These are phyloP conservation scores for Lottia scabra DNA, from an alignment of 2,888 invertebrate genomes.

Conservation along the genomic window DNA sequence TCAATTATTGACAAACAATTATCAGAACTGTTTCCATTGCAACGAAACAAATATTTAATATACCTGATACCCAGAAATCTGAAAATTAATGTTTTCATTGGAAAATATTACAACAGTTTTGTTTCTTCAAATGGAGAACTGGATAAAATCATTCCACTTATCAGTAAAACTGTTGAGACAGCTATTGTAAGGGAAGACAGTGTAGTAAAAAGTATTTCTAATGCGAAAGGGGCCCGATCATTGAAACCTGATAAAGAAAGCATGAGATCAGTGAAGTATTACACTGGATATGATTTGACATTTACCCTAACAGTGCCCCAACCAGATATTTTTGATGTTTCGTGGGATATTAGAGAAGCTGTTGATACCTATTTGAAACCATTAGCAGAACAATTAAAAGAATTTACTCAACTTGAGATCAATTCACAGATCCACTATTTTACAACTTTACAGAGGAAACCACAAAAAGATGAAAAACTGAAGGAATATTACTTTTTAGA, in stretches of 20 bases:
- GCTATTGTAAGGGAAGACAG: conserved; percentile 47
- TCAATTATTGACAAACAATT: background rate
- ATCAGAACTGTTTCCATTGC: background rate
- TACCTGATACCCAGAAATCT: background rate
- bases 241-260: conserved; percentile 66
- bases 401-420: background rate
- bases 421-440: conserved; percentile 79
- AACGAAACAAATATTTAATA: background rate
- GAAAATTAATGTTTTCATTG: background rate
- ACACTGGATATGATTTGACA: conserved; percentile 80
- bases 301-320: conserved; percentile 87
- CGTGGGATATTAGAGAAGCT: conserved; percentile 79
- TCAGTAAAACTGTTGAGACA: conserved; percentile 38
- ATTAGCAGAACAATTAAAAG: background rate
- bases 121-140: conserved; percentile 28
- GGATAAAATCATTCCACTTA: conserved; percentile 27
- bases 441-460: conserved; percentile 81
- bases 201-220: conserved; percentile 43
- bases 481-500: conserved; percentile 78
- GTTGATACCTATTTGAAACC: conserved; percentile 71
- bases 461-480: conserved; percentile 74
- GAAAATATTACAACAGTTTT: background rate
- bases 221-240: conserved; percentile 45
- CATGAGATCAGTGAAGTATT: conserved; percentile 64
- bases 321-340: conserved; percentile 78